Evolutionary conservation across 2,888 invertebrate genomes (phyloP).

Genomic region (Pristionchus arcanus): DNA sequence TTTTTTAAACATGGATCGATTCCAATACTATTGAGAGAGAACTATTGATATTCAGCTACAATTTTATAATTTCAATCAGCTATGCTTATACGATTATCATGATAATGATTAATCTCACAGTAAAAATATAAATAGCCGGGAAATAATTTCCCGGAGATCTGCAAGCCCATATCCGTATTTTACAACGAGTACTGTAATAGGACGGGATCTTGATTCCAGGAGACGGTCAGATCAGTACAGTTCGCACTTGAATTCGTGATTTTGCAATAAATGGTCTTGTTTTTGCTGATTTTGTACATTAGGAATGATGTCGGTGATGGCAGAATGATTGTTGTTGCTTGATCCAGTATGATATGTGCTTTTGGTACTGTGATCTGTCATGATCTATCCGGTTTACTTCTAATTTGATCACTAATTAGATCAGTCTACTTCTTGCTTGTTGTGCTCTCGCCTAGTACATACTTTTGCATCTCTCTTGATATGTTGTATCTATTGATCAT

Average conservation of each 20-base stretch:
- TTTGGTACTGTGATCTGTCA: not conserved
- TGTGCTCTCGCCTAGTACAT: not conserved
- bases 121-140: too few species aligned
- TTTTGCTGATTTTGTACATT: not conserved
- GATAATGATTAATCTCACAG: too few species aligned
- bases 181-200: not conserved
- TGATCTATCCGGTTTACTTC: constrained; percentile 22
- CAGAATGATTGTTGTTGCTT: not conserved
- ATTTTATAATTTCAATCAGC: too few species aligned
- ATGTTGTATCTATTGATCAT: constrained; percentile 12
- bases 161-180: not conserved
- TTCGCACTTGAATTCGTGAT: not conserved
- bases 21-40: too few species aligned
- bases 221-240: not conserved
- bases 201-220: not conserved
- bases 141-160: too few species aligned
- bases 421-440: constrained; percentile 3
- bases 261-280: not conserved
- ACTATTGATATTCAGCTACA: too few species aligned
- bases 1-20: too few species aligned
- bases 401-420: constrained; percentile 23
- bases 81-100: too few species aligned
- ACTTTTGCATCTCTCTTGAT: not conserved
- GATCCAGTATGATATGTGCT: not conserved
- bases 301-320: not conserved